Percentiles rank a stretch among this genome's conserved stretches.
Conservation (phyloP, 1,140 invertebrate species). For the Araneus ventricosus region DNA sequence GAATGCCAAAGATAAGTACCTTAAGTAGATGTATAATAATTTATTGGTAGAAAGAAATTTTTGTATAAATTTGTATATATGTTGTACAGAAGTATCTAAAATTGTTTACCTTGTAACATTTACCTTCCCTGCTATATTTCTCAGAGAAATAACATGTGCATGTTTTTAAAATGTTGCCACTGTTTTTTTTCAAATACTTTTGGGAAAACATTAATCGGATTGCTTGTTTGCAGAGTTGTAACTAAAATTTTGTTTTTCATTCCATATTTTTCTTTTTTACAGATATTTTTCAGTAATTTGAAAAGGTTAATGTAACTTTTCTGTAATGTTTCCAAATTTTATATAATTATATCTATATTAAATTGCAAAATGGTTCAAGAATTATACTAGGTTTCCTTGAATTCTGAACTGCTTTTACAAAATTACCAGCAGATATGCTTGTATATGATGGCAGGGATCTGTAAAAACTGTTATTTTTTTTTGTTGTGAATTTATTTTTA, state of each 20-base stretch:
- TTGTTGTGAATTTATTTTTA: not conserved
- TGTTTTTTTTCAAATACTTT: no score
- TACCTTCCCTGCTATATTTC: not conserved
- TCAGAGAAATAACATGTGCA: not conserved
- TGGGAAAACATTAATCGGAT: not conserved
- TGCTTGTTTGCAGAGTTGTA: not conserved
- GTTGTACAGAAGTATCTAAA: conserved; percentile 37
- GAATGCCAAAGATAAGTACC: conserved; percentile 60
- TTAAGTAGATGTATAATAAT: conserved; percentile 54
- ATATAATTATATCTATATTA: not conserved
- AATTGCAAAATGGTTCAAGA: not conserved
- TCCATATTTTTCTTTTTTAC: not conserved
- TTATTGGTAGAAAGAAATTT: conserved; percentile 53
- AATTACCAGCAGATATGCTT: not conserved
- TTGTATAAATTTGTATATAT: conserved; percentile 53
- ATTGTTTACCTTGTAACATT: not conserved
- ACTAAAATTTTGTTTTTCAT: not conserved
- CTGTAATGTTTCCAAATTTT: not conserved
- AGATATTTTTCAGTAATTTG: not conserved
- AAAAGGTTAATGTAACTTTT: not conserved
- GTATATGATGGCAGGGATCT: not conserved
- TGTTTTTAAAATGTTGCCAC: no score
- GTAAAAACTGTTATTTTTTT: not conserved
- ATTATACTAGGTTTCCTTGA: not conserved
- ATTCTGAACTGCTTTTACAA: not conserved